These are phyloP conservation scores for Cephus pygmeus DNA, from an alignment of 2,888 invertebrate genomes.

Conservation along the genomic window DNA sequence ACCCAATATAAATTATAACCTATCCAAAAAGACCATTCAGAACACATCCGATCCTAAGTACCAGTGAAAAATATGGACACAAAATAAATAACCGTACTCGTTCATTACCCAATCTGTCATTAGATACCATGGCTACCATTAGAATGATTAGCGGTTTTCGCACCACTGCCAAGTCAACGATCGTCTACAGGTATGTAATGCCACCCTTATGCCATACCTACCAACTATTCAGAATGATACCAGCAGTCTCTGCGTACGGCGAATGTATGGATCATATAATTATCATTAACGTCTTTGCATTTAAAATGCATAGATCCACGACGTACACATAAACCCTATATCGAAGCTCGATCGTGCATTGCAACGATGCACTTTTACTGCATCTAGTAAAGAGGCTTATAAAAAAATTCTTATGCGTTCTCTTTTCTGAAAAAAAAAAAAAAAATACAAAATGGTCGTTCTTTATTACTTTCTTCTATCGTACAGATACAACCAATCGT, in stretches of 20 bases:
- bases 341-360: background rate
- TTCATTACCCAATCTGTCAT: constrained; percentile 36
- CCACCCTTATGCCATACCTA: background rate
- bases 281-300: background rate
- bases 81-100: background rate
- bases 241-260: background rate
- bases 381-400: background rate
- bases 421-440: background rate
- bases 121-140: constrained; percentile 36
- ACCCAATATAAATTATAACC: background rate
- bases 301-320: background rate
- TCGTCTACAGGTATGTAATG: background rate
- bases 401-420: background rate
- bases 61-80: background rate
- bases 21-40: background rate
- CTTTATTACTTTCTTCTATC: background rate
- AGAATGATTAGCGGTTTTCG: constrained; percentile 43
- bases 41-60: background rate
- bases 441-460: background rate
- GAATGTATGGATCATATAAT: background rate
- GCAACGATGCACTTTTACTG: background rate
- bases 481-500: background rate
- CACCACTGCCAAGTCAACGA: constrained; percentile 1
- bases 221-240: background rate
- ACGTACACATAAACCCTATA: background rate